Evolutionary conservation across 2,888 invertebrate species (phyloP).

Genomic region (Stenotaenia linearis): DNA sequence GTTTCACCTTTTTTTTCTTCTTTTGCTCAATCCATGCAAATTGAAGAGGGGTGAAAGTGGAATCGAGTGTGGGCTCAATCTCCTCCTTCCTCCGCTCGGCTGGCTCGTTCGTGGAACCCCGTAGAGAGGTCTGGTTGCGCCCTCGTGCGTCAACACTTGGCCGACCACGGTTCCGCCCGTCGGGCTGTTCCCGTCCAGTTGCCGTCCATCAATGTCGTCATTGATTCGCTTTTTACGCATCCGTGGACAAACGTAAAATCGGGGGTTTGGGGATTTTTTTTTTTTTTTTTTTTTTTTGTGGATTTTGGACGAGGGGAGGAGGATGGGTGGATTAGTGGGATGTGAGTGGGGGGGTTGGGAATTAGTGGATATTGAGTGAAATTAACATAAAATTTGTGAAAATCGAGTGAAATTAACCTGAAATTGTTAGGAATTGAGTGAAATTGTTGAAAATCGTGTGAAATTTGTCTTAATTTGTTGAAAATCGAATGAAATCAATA

Average conservation of each 20-base stretch:
- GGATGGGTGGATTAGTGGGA: background rate
- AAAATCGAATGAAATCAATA: no score
- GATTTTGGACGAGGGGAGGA: background rate
- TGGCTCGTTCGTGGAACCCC: constrained; percentile 2
- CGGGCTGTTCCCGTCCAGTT: background rate
- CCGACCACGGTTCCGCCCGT: constrained; percentile 14
- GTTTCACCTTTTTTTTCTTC: background rate
- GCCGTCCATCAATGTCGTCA: constrained; percentile 19
- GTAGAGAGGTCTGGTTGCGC: constrained; percentile 12
- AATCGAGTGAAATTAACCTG: no score
- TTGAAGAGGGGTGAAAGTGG: constrained; percentile 10
- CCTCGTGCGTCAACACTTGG: constrained; percentile 19
- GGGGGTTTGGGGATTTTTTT: no score
- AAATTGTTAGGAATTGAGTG: no score
- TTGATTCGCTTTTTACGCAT: background rate
- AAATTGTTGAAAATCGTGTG: no score
- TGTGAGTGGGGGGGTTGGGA: no score
- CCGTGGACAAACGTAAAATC: background rate
- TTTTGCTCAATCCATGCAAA: background rate
- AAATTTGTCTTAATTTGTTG: no score
- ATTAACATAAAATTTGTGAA: no score
- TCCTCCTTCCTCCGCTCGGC: background rate
- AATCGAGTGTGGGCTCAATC: background rate
- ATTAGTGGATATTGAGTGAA: no score
- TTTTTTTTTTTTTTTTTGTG: no score